Evolutionary conservation across 2,888 invertebrate genomes (phyloP).

Genomic region (Rotaria socialis): DNA sequence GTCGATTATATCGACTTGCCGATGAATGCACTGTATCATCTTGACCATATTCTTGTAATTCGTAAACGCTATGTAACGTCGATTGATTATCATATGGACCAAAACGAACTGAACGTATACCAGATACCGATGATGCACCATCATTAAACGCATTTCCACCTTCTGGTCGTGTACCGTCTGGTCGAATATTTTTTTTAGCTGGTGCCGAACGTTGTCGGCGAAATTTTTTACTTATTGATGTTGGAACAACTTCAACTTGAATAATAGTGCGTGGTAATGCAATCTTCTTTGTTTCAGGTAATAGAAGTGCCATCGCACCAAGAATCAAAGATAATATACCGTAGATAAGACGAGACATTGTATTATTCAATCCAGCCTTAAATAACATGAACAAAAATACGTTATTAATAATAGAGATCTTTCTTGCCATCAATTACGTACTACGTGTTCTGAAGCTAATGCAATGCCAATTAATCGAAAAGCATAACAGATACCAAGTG

Average conservation of each 20-base stretch:
- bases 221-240: constrained; percentile 32
- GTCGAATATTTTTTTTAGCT: background rate
- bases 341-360: constrained; percentile 36
- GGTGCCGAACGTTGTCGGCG: background rate
- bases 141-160: background rate
- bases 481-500: constrained; percentile 41
- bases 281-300: constrained; percentile 45
- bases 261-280: constrained; percentile 44
- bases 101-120: constrained; percentile 28
- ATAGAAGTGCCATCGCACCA: constrained; percentile 40
- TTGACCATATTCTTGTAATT: background rate
- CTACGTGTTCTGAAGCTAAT: constrained; percentile 36
- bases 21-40: background rate
- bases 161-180: background rate
- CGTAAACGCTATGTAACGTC: constrained; percentile 31
- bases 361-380: constrained; percentile 4
- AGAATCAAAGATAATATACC: constrained; percentile 42
- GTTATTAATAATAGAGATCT: background rate
- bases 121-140: background rate
- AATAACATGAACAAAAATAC: background rate
- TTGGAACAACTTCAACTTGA: constrained; percentile 38
- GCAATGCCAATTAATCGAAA: constrained; percentile 39
- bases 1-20: background rate
- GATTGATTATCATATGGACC: constrained; percentile 31
- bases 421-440: background rate